Percentiles rank a stretch among this genome's conserved stretches.
Conservation (phyloP, 2,113 vertebrate species). For the Notarius lentiginosus region DNA sequence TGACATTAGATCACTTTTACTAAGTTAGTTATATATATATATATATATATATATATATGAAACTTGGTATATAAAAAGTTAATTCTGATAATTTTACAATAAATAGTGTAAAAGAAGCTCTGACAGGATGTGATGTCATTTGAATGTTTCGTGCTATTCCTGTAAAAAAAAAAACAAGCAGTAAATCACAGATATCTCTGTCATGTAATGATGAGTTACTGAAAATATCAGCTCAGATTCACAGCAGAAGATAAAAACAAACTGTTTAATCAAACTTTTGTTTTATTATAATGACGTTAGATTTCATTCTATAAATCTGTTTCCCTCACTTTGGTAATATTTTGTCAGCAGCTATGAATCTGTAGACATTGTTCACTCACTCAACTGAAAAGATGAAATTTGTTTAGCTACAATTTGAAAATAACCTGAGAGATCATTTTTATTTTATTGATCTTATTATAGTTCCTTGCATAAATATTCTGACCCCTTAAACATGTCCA, state of each 20-base stretch:
- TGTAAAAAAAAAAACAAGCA: neutral
- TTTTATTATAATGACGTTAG: too few species aligned
- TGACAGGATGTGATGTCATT: neutral
- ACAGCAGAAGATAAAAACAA: neutral
- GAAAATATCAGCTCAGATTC: neutral
- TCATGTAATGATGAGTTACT: neutral
- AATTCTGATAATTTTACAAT: neutral
- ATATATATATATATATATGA: too few species aligned
- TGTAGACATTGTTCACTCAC: neutral
- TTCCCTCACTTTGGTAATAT: neutral
- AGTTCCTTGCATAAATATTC: too few species aligned
- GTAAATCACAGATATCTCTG: neutral
- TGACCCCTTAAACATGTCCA: too few species aligned
- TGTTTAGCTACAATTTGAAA: too few species aligned
- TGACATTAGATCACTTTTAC: neutral
- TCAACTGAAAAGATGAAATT: too few species aligned
- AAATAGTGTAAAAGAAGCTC: neutral
- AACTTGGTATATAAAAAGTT: too few species aligned
- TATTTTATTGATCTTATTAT: too few species aligned
- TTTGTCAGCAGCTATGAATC: neutral
- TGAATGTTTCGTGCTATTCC: neutral
- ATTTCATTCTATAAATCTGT: neutral
- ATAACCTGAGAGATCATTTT: too few species aligned
- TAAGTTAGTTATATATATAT: too few species aligned
- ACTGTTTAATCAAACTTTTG: too few species aligned